Percentiles rank a stretch among this genome's conserved stretches.
phyloP scores from a whole-genome alignment of 1,140 invertebrate genomes.

The Paralvinella palmiformis region DNA sequence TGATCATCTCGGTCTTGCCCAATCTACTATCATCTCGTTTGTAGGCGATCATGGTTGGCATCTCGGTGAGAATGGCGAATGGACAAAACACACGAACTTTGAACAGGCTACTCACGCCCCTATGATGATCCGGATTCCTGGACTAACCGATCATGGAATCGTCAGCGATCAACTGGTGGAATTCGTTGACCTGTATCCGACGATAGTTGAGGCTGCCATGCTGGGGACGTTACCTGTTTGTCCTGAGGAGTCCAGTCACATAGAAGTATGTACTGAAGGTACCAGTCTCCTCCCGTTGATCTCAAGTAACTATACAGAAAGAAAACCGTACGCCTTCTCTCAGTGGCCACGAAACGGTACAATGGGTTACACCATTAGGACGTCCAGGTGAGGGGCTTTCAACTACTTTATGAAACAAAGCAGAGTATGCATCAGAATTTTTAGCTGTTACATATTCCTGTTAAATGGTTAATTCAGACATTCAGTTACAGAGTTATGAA shows the following conservation, averaged over 20 bases:
- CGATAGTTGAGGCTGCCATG: slow-evolving; percentile 2
- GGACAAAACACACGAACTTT: slow-evolving; percentile 27
- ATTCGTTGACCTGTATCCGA: slow-evolving; percentile 12
- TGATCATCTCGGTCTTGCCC: neutral
- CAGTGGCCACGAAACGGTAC: neutral
- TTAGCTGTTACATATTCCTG: too few species aligned
- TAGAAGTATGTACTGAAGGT: slow-evolving; percentile 2
- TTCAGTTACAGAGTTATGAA: too few species aligned
- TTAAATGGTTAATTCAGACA: too few species aligned
- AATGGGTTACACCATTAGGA: slow-evolving; percentile 10
- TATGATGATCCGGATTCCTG: slow-evolving; percentile 25
- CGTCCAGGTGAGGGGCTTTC: too few species aligned
- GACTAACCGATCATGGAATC: slow-evolving; percentile 10
- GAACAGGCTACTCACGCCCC: slow-evolving; percentile 26
- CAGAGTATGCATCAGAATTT: too few species aligned
- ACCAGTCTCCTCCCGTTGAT: slow-evolving; percentile 2
- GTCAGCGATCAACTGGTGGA: neutral
- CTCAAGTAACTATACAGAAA: neutral
- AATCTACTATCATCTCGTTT: slow-evolving; percentile 1
- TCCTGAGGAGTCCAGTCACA: neutral
- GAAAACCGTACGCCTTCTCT: neutral
- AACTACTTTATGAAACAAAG: too few species aligned
- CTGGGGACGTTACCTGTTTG: neutral
- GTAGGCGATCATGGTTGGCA: slow-evolving; percentile 10
- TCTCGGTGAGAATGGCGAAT: slow-evolving; percentile 16